A percentile compares a stretch with the other conserved stretches of the same genome.
Evolutionary conservation across 2,113 vertebrate genomes (phyloP).

Genomic region (Xenus cinereus): DNA sequence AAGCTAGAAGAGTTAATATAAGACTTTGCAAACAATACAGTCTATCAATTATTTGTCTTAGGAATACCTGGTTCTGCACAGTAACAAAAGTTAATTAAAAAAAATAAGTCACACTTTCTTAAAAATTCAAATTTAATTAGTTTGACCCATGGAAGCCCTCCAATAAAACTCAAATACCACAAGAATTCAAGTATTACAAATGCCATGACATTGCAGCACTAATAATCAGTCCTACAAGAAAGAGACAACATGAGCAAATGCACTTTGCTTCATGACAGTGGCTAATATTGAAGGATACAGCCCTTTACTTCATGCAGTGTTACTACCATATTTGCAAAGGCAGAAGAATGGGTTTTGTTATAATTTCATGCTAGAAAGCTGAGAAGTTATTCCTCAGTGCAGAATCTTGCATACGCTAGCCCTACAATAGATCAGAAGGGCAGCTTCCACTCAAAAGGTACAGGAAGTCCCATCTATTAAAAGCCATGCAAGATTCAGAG

Average conservation of each 20-base stretch:
- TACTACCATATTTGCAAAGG: background rate
- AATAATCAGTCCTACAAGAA: background rate
- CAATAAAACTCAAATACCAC: background rate
- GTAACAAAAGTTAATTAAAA: background rate
- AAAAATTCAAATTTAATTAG: background rate
- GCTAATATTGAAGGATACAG: background rate
- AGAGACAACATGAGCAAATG: background rate
- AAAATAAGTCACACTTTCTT: background rate
- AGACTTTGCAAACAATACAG: background rate
- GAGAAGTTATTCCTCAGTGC: background rate
- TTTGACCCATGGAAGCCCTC: background rate
- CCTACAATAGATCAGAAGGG: background rate
- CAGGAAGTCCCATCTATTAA: background rate
- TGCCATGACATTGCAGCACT: background rate
- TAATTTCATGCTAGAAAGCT: background rate
- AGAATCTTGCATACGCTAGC: background rate
- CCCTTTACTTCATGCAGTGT: background rate
- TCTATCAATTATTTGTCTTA: background rate
- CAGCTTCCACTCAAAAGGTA: background rate
- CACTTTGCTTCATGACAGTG: background rate
- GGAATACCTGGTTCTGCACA: background rate
- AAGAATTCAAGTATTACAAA: background rate
- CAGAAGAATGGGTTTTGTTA: background rate
- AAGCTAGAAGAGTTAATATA: background rate
- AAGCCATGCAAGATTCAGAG: background rate